phyloP scores from a whole-genome alignment of 2,888 invertebrate genomes.

The Drosophila nigritarsus region DNA sequence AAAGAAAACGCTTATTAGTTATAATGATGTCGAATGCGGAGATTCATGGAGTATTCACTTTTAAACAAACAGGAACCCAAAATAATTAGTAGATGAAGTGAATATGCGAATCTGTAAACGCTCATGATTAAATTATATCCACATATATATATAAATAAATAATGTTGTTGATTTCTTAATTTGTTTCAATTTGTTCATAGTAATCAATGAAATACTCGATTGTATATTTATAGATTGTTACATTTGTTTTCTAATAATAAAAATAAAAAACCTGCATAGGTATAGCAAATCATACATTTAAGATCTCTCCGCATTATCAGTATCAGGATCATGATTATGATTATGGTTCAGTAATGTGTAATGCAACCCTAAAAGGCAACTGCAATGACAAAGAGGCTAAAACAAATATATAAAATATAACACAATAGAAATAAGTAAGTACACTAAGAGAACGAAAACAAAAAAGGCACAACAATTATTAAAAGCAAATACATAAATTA shows the following conservation, averaged over 20 bases:
- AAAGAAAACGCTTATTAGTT: constrained; percentile 81
- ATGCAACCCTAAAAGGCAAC: constrained; percentile 54
- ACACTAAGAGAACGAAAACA: constrained; percentile 30
- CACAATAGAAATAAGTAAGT: constrained; percentile 17
- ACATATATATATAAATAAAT: constrained; percentile 18
- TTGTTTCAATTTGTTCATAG: constrained; percentile 33
- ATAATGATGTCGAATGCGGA: constrained; percentile 42
- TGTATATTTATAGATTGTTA: constrained; percentile 50
- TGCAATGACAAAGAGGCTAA: constrained; percentile 55
- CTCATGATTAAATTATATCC: constrained; percentile 8
- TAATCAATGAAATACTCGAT: constrained; percentile 25
- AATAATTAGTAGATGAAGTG: constrained; percentile 16
- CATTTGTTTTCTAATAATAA: constrained; percentile 51
- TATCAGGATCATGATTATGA: constrained; percentile 10
- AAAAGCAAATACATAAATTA: constrained; percentile 25
- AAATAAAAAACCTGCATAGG: constrained; percentile 9
- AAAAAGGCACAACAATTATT: constrained; percentile 25
- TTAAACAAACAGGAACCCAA: constrained; percentile 3
- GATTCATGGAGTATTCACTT: constrained; percentile 15
- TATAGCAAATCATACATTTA: constrained; percentile 49
- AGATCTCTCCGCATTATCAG: constrained; percentile 54
- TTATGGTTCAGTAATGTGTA: constrained; percentile 28
- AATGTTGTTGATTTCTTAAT: constrained; percentile 40
- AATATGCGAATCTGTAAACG: constrained; percentile 4
- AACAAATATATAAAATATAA: constrained; percentile 11